Evolutionary conservation across 2,888 invertebrate species (phyloP), one percentile per base, ranked within the genome.

Genomic region (Pterobdella sp.): DNA sequence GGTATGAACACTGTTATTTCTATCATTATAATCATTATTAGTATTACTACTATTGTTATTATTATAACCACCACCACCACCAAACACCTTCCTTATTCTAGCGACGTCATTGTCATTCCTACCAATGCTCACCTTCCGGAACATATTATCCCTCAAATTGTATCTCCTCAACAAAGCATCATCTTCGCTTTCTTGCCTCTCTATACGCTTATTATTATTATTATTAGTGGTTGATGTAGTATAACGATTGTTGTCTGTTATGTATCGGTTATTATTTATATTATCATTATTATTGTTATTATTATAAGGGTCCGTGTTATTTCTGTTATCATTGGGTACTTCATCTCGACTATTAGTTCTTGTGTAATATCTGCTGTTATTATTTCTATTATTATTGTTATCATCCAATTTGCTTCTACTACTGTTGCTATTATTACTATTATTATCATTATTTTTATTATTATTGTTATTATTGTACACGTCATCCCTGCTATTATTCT

Each of bases 341-440:
- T 42, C 22, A 22, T 42, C 49, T 14, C 49, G 10, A 14, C 22
- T 42, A 42, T 22, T 42, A 42, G 10, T 42, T 42, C 49, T 42
- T 22, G 49, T 14, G 7, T 14, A 42, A 22, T 42, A 42, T 22
- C 22, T 42, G 49, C 49, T 42, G 49, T 22, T 22, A 42, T 42
- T 22, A 7, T 22, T 42, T 42, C 49, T 22, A 42, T 42, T 42
- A 42, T 22, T 42, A 42, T 14, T 22, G 22, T 22, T 22, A 42
- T 42, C 49, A 42, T 42, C 49, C 7, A 42, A 22, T 14, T 42
- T 22, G 22, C 22, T 22, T 14, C 22, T 22, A 42, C 49, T 56
- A 22, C 26, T 56, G 60, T 56, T 56, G n/a, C n/a, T 56, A 56
- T 14, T 56, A 56, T 56, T 56, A 56, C 3, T 56, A 56, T 56